Percentiles rank a stretch among this genome's conserved stretches.
phyloP scores from a whole-genome alignment of 2,113 vertebrate species.

The Coptodon bakossiorum region DNA sequence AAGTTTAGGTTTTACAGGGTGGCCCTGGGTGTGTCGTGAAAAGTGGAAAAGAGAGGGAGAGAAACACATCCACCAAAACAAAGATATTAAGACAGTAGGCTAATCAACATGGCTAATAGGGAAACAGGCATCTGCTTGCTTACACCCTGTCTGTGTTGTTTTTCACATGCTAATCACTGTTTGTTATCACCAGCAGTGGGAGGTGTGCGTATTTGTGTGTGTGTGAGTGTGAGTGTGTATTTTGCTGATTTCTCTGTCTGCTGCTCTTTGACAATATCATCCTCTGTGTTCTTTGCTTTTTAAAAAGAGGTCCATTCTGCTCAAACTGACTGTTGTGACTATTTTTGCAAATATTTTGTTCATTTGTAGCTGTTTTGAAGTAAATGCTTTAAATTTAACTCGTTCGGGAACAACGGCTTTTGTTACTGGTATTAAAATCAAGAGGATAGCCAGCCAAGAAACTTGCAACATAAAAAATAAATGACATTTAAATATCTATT shows the following conservation, averaged over 20 bases:
- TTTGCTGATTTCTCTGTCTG: slow-evolving; percentile 23
- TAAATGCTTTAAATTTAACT: neutral
- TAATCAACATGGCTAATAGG: slow-evolving; percentile 65
- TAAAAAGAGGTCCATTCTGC: neutral
- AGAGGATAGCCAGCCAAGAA: neutral
- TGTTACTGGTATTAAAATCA: neutral
- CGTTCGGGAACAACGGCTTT: neutral
- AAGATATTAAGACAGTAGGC: slow-evolving; percentile 65
- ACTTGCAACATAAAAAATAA: neutral
- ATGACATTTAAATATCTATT: neutral
- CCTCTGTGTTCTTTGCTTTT: slow-evolving; percentile 27
- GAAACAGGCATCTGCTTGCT: slow-evolving; percentile 63
- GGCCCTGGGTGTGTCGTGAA: slow-evolving; percentile 51
- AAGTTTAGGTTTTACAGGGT: slow-evolving; percentile 53
- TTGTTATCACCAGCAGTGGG: slow-evolving; percentile 64
- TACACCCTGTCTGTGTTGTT: slow-evolving; percentile 61
- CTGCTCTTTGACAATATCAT: slow-evolving; percentile 30
- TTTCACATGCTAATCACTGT: slow-evolving; percentile 74
- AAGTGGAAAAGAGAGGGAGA: neutral
- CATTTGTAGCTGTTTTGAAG: neutral
- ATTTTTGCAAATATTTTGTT: neutral
- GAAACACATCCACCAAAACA: slow-evolving; percentile 66
- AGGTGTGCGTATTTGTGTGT: slow-evolving; percentile 50
- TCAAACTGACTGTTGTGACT: neutral
- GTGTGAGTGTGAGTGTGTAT: slow-evolving; percentile 20